Evolutionary conservation across 2,113 vertebrate genomes (phyloP).

Genomic region (Panthera tigris): DNA sequence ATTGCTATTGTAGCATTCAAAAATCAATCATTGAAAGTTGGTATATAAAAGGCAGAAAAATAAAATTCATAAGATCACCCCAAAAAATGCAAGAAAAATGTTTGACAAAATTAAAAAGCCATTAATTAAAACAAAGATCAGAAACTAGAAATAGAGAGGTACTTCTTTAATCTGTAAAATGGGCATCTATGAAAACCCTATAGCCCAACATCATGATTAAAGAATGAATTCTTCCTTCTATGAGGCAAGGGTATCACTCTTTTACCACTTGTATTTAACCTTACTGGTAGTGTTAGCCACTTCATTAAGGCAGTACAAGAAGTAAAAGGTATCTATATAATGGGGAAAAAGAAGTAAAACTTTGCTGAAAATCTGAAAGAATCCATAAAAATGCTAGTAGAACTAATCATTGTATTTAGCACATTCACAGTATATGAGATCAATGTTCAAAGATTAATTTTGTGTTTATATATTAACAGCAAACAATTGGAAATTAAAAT

Average conservation of each 20-base stretch:
- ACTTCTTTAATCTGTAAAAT: neutral
- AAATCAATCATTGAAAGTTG: neutral
- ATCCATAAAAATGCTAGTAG: neutral
- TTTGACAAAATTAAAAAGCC: neutral
- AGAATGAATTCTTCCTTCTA: neutral
- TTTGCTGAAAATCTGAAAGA: neutral
- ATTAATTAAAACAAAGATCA: neutral
- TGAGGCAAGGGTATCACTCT: neutral
- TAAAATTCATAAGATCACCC: neutral
- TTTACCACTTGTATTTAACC: neutral
- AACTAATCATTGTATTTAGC: neutral
- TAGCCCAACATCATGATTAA: neutral
- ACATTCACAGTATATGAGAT: neutral
- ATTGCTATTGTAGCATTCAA: neutral
- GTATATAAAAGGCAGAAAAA: neutral
- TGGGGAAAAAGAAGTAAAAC: neutral
- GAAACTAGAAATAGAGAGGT: neutral
- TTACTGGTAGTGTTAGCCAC: neutral
- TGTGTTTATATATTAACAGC: neutral
- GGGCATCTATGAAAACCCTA: neutral
- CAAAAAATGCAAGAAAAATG: neutral
- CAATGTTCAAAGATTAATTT: neutral
- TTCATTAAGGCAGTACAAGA: neutral
- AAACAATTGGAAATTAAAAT: constrained; percentile 11
- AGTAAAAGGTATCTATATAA: neutral